phyloP scores from a whole-genome alignment of 2,888 invertebrate species.

The Thymelicus lineola region DNA sequence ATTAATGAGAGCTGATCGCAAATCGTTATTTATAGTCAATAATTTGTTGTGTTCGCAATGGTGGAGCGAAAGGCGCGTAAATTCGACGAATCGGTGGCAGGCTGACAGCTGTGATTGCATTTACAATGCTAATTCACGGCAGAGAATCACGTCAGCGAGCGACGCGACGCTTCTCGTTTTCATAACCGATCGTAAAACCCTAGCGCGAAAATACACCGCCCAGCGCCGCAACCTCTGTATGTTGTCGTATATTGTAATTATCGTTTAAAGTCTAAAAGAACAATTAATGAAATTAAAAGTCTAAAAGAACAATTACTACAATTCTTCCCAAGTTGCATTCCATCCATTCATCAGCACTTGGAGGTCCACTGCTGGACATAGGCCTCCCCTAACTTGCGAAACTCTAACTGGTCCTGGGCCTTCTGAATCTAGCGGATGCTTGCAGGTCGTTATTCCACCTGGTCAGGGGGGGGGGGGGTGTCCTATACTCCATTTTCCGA shows the following conservation, averaged over 20 bases:
- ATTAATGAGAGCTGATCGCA: conserved; percentile 65
- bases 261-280: too few relatives aligned
- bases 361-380: too few relatives aligned
- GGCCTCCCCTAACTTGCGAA: too few relatives aligned
- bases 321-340: too few relatives aligned
- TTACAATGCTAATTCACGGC: conserved; percentile 83
- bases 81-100: conserved; percentile 78
- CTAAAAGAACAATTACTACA: too few relatives aligned
- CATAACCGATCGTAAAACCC: conserved; percentile 38
- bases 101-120: conserved; percentile 84
- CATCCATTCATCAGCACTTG: too few relatives aligned
- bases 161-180: conserved; percentile 53
- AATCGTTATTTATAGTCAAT: conserved; percentile 76
- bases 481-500: too few relatives aligned
- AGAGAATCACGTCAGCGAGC: conserved; percentile 73
- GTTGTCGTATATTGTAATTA: conserved; percentile 12
- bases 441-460: too few relatives aligned
- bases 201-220: conserved; percentile 7
- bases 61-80: conserved; percentile 78
- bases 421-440: too few relatives aligned
- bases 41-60: conserved; percentile 79
- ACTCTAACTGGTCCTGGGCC: too few relatives aligned
- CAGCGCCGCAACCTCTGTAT: not conserved
- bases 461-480: too few relatives aligned
- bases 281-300: too few relatives aligned